These are phyloP conservation scores for Lochmaea capreae DNA, from an alignment of 2,888 invertebrate species.

Conservation along the genomic window DNA sequence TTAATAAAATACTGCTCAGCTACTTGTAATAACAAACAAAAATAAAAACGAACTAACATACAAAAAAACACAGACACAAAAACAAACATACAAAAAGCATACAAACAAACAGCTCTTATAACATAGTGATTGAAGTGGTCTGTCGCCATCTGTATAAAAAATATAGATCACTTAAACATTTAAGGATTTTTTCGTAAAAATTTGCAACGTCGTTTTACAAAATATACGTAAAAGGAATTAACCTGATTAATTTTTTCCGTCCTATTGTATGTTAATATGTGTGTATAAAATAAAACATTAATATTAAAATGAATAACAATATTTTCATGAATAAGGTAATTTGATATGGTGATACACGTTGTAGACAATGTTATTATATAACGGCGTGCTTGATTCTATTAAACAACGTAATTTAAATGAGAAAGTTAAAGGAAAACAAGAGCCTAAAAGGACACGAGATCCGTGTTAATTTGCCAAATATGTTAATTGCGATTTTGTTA, in stretches of 20 bases:
- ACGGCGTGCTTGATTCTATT: not conserved
- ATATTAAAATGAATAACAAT: constrained; percentile 9
- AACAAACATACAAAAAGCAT: too few species aligned
- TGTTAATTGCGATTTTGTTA: not conserved
- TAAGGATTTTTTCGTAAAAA: too few species aligned
- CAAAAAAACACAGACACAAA: too few species aligned
- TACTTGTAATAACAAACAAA: too few species aligned
- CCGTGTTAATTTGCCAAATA: not conserved
- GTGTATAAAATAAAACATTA: constrained; percentile 7
- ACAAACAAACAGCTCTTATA: too few species aligned
- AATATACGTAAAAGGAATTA: constrained; percentile 28
- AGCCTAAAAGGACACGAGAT: not conserved
- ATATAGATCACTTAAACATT: too few species aligned
- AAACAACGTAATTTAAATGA: not conserved
- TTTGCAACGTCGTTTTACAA: not conserved
- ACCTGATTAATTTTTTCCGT: constrained; percentile 27
- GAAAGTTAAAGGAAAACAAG: not conserved
- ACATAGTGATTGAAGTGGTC: too few species aligned
- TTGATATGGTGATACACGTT: constrained; percentile 15
- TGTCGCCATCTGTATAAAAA: too few species aligned
- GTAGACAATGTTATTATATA: not conserved
- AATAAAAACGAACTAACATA: too few species aligned
- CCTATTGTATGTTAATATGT: constrained; percentile 4
- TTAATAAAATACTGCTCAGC: too few species aligned
- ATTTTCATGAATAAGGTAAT: constrained; percentile 23